Percentiles rank a stretch among this genome's conserved stretches.
phyloP scores from a whole-genome alignment of 2,797 vertebrate species.

The Rhynchonycteris naso region DNA sequence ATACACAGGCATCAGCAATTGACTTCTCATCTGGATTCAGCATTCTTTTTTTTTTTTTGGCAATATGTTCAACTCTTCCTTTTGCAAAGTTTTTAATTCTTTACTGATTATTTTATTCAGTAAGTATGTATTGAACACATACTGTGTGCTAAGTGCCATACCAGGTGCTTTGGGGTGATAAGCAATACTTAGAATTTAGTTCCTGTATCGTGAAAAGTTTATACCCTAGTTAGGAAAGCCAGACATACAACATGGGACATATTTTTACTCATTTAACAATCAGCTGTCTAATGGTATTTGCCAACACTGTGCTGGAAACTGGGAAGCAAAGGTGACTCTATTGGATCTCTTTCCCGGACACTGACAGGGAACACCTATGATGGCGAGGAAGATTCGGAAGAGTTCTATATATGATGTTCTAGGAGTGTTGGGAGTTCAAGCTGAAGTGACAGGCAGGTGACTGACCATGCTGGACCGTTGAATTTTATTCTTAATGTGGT shows the following conservation, averaged over 20 bases:
- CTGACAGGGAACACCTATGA: background rate
- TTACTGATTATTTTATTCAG: background rate
- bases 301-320: background rate
- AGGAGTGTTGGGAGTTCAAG: background rate
- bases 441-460: background rate
- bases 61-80: background rate
- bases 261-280: background rate
- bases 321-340: background rate
- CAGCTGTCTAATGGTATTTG: background rate
- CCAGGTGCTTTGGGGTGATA: background rate
- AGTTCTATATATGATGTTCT: background rate
- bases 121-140: background rate
- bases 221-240: background rate
- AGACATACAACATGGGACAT: background rate
- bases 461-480: background rate
- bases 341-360: constrained; percentile 4
- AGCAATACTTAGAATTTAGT: background rate
- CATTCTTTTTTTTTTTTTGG: background rate
- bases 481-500: background rate
- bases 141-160: background rate
- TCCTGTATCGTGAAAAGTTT: background rate
- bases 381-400: background rate
- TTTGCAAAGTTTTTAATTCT: constrained; percentile 7
- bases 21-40: background rate
- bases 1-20: background rate